Evolutionary conservation across 1,140 invertebrate genomes (phyloP), one percentile per base, ranked within the genome.

Genomic region (Battus philenor): DNA sequence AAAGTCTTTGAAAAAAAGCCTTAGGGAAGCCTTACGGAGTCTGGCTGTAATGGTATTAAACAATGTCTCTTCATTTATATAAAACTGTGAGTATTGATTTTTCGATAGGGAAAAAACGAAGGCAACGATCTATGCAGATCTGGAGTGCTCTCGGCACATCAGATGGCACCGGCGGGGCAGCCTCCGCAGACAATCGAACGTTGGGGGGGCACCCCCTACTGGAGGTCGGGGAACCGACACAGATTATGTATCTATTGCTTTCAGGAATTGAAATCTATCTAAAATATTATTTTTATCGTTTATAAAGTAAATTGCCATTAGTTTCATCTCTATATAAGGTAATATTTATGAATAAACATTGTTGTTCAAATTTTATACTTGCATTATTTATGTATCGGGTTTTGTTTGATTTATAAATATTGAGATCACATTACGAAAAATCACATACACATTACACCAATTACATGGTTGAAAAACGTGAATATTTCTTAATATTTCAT

Each of bases 61-160:
- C 63, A 67, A 67, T 74, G 68, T 75, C 76, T 48, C 64, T 68
- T 57, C 65, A 73, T 74, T 71, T 76, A 73, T 78, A 77, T 72
- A 73, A 76, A 80, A 75, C 59, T 71, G 72, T 73, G 55, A 70
- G 80, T 84, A 84, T 84, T 84, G 80, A 84, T 84, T 84, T 84
- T 81, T 68, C 70, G 77, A 84, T 84, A 81, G 80, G 75, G 76
- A 84, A 84, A 81, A 84, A 84, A 84, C 72, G 80, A 84, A 84
- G 80, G 74, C 80, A 82, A 84, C 80, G 80, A 79, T 84, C 80
- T 84, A 84, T 84, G 80, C 80, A 84, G 80, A 84, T 84, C 80
- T 84, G 75, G 76, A 81, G 80, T 78, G 77, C 75, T 84, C 80
- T 84, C 80, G 73, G 77, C 75, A 84, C 77, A 81, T 84, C 80